phyloP scores from a whole-genome alignment of 2,797 vertebrate species.

The Gila robusta region DNA sequence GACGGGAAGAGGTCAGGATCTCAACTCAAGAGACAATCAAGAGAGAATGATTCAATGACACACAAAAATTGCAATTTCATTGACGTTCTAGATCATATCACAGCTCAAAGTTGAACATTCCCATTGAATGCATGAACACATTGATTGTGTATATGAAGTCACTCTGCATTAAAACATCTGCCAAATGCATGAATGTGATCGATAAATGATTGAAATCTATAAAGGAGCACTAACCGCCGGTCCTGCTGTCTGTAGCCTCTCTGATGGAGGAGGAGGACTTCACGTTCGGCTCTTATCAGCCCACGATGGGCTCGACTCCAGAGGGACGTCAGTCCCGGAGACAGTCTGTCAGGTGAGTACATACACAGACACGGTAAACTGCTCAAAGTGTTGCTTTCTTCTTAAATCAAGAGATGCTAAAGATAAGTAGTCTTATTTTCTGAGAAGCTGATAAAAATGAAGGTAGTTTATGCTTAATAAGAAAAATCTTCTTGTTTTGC shows the following conservation, averaged over 20 bases:
- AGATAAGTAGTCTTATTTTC: not conserved
- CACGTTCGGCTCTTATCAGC: conserved; percentile 88
- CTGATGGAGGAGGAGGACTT: conserved; percentile 77
- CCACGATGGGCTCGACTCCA: conserved; percentile 76
- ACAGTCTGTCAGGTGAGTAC: conserved; percentile 83
- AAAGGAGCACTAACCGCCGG: not conserved
- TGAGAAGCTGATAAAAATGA: not conserved
- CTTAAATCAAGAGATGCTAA: no score
- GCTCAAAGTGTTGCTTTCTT: not conserved
- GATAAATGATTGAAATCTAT: not conserved
- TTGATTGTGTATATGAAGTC: not conserved
- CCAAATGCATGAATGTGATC: not conserved
- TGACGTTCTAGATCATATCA: not conserved
- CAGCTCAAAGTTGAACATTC: not conserved
- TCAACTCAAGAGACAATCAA: not conserved
- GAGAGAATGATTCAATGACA: not conserved
- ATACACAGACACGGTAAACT: not conserved
- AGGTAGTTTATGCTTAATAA: no score
- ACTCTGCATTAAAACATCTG: not conserved
- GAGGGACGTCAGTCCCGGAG: conserved; percentile 81
- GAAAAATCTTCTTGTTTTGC: no score
- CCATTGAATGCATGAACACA: not conserved
- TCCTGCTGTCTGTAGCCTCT: conserved; percentile 64
- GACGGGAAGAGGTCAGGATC: conserved; percentile 72
- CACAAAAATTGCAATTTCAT: not conserved